A percentile compares a stretch with the other conserved stretches of the same genome.
These are phyloP conservation scores for Cremastinae sp. DNA, from an alignment of 2,888 invertebrate genomes.

Conservation along the genomic window DNA sequence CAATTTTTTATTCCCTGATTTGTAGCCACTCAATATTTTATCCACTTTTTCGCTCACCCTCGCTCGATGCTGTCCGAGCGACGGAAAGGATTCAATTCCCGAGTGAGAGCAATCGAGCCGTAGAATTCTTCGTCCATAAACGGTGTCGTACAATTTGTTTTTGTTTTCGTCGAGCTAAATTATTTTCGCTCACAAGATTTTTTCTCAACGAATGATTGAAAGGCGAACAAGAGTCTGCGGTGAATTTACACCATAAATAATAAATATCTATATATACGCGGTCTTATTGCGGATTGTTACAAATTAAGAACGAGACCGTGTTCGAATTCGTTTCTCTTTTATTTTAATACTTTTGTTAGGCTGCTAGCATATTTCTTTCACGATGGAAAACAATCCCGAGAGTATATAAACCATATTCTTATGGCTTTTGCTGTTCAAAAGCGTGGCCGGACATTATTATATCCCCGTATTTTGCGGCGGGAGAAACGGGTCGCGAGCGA, in stretches of 20 bases:
- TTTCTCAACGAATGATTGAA: no score
- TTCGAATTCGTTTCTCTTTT: no score
- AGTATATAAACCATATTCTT: constrained; percentile 50
- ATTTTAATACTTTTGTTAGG: no score
- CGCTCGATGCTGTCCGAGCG: neutral
- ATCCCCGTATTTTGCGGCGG: neutral
- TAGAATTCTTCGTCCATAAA: constrained; percentile 2
- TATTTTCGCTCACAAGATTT: no score
- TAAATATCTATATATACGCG: no score
- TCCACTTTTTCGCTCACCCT: constrained; percentile 28
- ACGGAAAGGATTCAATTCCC: constrained; percentile 51
- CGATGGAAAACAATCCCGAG: constrained; percentile 7
- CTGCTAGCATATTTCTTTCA: neutral
- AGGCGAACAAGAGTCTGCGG: no score
- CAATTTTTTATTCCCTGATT: constrained; percentile 42
- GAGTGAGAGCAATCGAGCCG: constrained; percentile 14
- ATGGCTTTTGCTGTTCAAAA: constrained; percentile 48
- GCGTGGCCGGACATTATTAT: constrained; percentile 44
- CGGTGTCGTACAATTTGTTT: no score
- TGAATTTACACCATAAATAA: no score
- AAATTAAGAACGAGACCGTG: no score
- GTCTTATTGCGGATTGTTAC: no score
- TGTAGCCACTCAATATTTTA: constrained; percentile 48
- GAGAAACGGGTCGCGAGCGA: constrained; percentile 24
- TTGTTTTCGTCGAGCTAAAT: no score